phyloP scores from a whole-genome alignment of 1,140 invertebrate genomes.

The Andricus grossulariae region DNA sequence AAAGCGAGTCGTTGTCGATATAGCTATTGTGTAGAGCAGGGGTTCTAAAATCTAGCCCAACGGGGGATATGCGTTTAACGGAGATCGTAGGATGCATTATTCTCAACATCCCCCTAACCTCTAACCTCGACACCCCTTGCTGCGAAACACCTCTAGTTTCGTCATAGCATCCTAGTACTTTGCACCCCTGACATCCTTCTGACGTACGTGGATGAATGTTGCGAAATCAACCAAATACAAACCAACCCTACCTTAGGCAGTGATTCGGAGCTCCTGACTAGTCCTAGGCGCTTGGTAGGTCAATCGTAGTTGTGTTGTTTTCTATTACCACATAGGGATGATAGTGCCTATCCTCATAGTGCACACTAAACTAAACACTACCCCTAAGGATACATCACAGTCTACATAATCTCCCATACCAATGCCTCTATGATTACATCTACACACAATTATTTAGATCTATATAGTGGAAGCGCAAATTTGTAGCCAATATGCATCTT shows the following conservation, averaged over 20 bases:
- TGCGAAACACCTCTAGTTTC: constrained; percentile 44
- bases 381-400: constrained; percentile 33
- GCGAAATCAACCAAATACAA: constrained; percentile 46
- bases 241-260: constrained; percentile 30
- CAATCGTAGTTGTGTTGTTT: constrained; percentile 66
- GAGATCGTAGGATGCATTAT: neutral
- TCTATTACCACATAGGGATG: constrained; percentile 51
- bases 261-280: constrained; percentile 49
- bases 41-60: neutral
- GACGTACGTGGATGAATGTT: constrained; percentile 40
- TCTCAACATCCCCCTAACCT: constrained; percentile 5
- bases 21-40: neutral
- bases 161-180: constrained; percentile 55
- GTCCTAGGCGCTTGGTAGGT: constrained; percentile 64
- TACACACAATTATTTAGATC: no score
- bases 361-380: constrained; percentile 34
- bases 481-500: neutral
- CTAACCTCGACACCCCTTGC: constrained; percentile 41
- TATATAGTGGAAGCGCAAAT: neutral
- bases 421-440: neutral
- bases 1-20: constrained; percentile 12
- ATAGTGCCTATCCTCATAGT: constrained; percentile 8
- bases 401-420: neutral
- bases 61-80: constrained; percentile 5
- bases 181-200: constrained; percentile 54